phyloP scores from a whole-genome alignment of 2,888 invertebrate genomes.

The Apeira syringaria region DNA sequence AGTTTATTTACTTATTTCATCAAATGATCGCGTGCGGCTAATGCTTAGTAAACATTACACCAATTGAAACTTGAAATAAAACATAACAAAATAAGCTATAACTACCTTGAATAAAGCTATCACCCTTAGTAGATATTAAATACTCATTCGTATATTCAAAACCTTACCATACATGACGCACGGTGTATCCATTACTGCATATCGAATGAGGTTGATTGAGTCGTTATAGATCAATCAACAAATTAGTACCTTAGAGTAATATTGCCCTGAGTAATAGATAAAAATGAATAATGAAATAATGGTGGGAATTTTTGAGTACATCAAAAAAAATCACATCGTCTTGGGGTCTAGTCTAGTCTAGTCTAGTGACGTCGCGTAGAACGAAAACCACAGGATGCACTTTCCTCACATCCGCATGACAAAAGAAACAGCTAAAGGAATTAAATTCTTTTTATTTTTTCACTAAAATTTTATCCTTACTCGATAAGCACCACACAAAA shows the following conservation, averaged over 20 bases:
- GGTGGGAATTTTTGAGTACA: too few species aligned
- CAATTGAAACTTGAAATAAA: background rate
- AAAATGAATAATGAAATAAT: too few species aligned
- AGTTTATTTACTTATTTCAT: background rate
- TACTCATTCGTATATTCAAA: slow-evolving; percentile 8
- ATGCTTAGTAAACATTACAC: slow-evolving; percentile 4
- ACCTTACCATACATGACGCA: background rate
- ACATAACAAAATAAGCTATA: slow-evolving; percentile 6
- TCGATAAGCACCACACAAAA: too few species aligned
- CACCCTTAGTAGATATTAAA: slow-evolving; percentile 10
- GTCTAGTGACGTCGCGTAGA: too few species aligned
- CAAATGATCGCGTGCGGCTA: background rate
- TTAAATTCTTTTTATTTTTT: too few species aligned
- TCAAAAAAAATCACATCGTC: too few species aligned
- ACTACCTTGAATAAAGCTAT: slow-evolving; percentile 11
- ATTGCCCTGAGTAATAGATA: too few species aligned
- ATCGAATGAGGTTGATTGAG: slow-evolving; percentile 22
- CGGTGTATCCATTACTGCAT: slow-evolving; percentile 21
- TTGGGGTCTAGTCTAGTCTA: too few species aligned
- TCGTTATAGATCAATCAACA: slow-evolving; percentile 28
- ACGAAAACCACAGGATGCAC: too few species aligned
- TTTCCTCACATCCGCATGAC: too few species aligned
- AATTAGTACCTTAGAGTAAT: slow-evolving; percentile 21
- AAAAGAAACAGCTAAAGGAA: too few species aligned
- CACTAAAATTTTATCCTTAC: too few species aligned